phyloP scores from a whole-genome alignment of 2,888 invertebrate species.

The Neoitamus cyanurus region DNA sequence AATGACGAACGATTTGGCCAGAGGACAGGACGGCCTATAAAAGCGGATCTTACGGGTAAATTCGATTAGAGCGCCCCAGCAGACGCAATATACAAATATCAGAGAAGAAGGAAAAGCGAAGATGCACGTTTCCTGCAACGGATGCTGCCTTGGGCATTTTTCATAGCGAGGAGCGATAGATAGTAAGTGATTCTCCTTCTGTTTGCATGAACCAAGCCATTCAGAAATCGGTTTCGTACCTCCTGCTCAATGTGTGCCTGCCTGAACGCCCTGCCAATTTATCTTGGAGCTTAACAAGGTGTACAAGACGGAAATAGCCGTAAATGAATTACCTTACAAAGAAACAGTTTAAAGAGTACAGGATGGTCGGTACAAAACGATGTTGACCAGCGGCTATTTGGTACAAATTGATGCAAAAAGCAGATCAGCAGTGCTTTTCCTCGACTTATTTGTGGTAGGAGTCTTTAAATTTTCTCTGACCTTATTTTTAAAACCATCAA shows the following conservation, averaged over 20 bases:
- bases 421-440: background rate
- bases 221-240: background rate
- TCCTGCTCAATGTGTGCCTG: background rate
- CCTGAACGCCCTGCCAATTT: background rate
- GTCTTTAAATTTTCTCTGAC: too few relatives aligned
- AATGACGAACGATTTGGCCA: background rate
- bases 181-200: slow-evolving; percentile 6
- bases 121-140: slow-evolving; percentile 24
- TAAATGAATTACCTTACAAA: slow-evolving; percentile 19
- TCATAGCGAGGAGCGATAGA: background rate
- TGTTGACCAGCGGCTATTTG: slow-evolving; percentile 6
- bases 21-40: background rate
- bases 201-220: background rate
- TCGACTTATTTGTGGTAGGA: too few relatives aligned
- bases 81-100: background rate
- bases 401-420: background rate
- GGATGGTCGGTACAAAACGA: background rate
- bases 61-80: background rate
- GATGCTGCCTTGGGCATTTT: background rate
- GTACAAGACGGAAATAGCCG: slow-evolving; percentile 27
- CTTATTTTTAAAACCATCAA: too few relatives aligned
- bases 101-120: background rate
- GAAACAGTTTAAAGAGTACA: background rate
- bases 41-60: background rate
- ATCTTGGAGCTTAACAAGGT: slow-evolving; percentile 23